These are phyloP conservation scores for Colius striatus DNA, from an alignment of 2,113 vertebrate genomes.

Conservation along the genomic window DNA sequence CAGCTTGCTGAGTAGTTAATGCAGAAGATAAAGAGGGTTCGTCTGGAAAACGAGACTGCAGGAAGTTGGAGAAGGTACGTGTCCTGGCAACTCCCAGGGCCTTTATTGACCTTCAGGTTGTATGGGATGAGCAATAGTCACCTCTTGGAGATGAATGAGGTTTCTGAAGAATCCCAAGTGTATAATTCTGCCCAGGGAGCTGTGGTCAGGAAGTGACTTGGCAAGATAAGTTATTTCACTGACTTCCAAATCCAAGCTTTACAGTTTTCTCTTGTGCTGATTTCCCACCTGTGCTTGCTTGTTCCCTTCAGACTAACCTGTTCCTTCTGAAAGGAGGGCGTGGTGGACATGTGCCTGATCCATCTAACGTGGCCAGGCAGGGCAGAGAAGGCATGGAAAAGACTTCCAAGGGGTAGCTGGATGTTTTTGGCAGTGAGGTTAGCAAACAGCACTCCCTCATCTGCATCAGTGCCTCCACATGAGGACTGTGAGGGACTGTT, in stretches of 20 bases:
- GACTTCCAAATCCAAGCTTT: background rate
- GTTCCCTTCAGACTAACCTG: background rate
- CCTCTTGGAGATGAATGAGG: background rate
- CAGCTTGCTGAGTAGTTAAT: constrained; percentile 85
- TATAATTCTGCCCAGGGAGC: background rate
- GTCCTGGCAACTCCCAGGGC: background rate
- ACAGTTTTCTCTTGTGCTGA: background rate
- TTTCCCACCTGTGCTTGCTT: background rate
- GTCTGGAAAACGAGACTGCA: constrained; percentile 86
- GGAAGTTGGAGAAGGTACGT: constrained; percentile 86
- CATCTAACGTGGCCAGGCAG: background rate
- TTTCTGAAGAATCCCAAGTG: background rate
- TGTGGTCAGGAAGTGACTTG: constrained; percentile 28
- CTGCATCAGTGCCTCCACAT: accelerated
- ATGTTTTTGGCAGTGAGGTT: background rate
- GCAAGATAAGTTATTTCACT: background rate
- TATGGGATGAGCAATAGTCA: background rate
- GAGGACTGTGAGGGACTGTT: background rate
- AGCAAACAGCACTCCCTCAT: background rate
- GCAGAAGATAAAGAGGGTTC: constrained; percentile 93
- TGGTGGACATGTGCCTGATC: background rate
- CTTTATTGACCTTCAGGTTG: background rate
- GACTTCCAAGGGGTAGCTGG: background rate
- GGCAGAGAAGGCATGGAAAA: background rate
- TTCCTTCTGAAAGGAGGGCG: background rate